A percentile compares a stretch with the other conserved stretches of the same genome.
These are phyloP conservation scores for Philypnodon macrostomus DNA, from an alignment of 2,797 vertebrate species.

Conservation along the genomic window DNA sequence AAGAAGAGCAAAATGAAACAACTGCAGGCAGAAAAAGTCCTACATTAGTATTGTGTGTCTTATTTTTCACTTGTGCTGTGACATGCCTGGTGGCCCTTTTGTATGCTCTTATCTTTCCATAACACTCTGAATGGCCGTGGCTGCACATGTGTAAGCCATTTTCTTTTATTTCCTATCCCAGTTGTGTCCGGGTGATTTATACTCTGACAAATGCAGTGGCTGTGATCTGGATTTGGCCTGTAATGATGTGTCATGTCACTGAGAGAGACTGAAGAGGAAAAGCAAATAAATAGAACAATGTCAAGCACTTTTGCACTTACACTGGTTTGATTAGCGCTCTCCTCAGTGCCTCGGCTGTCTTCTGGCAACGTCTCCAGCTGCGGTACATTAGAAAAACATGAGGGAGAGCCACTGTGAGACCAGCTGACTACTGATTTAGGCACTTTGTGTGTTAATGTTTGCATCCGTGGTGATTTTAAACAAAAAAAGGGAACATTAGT, in stretches of 20 bases:
- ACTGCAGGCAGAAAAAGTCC: slow-evolving; percentile 29
- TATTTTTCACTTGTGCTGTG: slow-evolving; percentile 27
- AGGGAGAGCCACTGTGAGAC: slow-evolving; percentile 33
- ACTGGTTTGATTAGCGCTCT: slow-evolving; percentile 66
- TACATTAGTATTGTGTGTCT: slow-evolving; percentile 32
- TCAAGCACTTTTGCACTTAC: slow-evolving; percentile 70
- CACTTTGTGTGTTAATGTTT: too few species aligned
- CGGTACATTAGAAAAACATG: slow-evolving; percentile 45
- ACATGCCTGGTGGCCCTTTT: slow-evolving; percentile 46
- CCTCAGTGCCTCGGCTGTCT: slow-evolving; percentile 72
- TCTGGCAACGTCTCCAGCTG: slow-evolving; percentile 70
- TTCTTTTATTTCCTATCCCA: slow-evolving; percentile 50
- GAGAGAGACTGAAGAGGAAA: slow-evolving; percentile 36
- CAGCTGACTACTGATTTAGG: slow-evolving; percentile 15
- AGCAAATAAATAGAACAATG: slow-evolving; percentile 16
- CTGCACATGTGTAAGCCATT: slow-evolving; percentile 41
- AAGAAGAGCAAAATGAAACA: slow-evolving; percentile 32
- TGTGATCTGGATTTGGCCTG: slow-evolving; percentile 54
- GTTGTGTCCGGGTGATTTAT: slow-evolving; percentile 73
- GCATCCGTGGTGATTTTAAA: too few species aligned
- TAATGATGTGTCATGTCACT: slow-evolving; percentile 69
- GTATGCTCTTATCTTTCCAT: slow-evolving; percentile 47
- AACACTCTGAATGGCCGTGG: slow-evolving; percentile 36
- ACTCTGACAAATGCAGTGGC: slow-evolving; percentile 60
- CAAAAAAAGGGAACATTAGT: too few species aligned